A percentile compares a stretch with the other conserved stretches of the same genome.
Conservation (phyloP, 2,113 vertebrate genomes). For the Cricetomys ansorgei region DNA sequence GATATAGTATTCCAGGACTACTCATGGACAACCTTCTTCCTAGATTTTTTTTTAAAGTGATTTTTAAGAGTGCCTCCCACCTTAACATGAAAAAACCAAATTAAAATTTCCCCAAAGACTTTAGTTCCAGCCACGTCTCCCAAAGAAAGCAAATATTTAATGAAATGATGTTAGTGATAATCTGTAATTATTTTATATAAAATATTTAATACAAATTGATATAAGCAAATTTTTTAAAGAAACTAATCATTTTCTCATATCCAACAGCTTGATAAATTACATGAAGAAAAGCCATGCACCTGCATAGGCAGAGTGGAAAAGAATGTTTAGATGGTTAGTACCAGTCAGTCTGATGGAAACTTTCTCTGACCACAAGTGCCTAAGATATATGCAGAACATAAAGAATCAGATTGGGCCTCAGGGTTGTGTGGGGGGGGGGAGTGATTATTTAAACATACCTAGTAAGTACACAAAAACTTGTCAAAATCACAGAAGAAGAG, state of each 20-base stretch:
- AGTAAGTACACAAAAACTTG: background rate
- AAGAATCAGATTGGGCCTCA: background rate
- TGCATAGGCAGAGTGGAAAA: background rate
- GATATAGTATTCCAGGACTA: background rate
- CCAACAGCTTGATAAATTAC: background rate
- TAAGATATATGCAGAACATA: background rate
- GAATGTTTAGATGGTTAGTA: background rate
- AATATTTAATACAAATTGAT: background rate
- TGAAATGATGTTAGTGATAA: background rate
- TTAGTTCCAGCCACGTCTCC: background rate
- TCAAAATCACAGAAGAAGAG: background rate
- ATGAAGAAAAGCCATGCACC: constrained; percentile 9
- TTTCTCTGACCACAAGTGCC: background rate
- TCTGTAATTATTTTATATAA: background rate
- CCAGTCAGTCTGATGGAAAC: background rate
- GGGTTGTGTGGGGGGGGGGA: background rate
- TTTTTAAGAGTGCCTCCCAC: background rate
- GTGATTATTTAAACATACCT: background rate
- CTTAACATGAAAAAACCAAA: constrained; percentile 1
- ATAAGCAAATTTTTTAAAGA: background rate
- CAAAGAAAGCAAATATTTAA: constrained; percentile 32
- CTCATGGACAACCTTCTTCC: background rate
- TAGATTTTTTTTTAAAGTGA: background rate
- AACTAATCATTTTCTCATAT: background rate
- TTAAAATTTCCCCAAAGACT: constrained; percentile 9